Conservation (phyloP, 2,797 vertebrate genomes). For the Tapirus indicus region DNA sequence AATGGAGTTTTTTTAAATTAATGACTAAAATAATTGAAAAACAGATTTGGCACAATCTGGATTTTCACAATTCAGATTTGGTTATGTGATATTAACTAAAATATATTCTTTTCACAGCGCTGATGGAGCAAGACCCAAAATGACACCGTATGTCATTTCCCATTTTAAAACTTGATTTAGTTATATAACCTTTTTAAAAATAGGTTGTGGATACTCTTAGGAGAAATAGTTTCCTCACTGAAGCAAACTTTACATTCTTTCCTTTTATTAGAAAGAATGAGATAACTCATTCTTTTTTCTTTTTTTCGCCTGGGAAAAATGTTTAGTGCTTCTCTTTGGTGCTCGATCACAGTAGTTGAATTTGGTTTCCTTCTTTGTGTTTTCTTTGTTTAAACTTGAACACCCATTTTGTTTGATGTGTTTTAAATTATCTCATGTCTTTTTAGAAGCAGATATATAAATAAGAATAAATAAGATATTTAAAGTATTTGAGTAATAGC, state of each 20-base stretch:
- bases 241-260: conserved; percentile 55
- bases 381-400: background rate
- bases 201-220: background rate
- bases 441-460: background rate
- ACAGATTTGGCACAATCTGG: conserved; percentile 56
- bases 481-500: background rate
- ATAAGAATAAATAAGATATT: conserved; percentile 5
- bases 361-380: background rate
- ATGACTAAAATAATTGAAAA: conserved; percentile 71
- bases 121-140: conserved; percentile 88
- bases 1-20: conserved; percentile 48
- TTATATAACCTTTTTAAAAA: background rate
- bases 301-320: background rate
- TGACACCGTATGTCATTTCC: conserved; percentile 95
- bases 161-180: conserved; percentile 56
- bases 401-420: background rate
- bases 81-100: conserved; percentile 84
- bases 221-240: background rate
- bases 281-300: background rate
- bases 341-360: background rate
- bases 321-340: background rate
- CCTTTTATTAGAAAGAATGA: background rate
- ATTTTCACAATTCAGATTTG: conserved; percentile 63
- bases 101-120: conserved; percentile 89
- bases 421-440: background rate